These are phyloP conservation scores for Diorhabda elongata DNA, from an alignment of 1,140 invertebrate species.

Conservation along the genomic window DNA sequence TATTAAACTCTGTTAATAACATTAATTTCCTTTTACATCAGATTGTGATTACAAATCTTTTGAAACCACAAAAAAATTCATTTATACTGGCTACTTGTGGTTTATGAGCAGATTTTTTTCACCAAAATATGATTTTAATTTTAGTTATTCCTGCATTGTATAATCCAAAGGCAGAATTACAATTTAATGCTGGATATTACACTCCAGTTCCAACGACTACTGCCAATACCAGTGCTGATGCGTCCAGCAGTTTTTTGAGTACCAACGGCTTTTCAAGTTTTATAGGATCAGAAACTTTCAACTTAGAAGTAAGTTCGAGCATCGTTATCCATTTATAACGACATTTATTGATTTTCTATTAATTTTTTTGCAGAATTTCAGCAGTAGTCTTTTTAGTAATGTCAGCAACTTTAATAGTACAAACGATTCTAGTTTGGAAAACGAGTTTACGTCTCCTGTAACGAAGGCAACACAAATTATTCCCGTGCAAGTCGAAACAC, in stretches of 20 bases:
- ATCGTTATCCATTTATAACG: not conserved
- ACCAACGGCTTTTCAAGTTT: slow-evolving; percentile 48
- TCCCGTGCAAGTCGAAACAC: slow-evolving; percentile 23
- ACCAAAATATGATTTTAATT: not conserved
- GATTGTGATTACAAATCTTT: no score
- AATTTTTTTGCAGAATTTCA: slow-evolving; percentile 20
- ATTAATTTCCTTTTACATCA: no score
- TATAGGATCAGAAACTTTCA: slow-evolving; percentile 46
- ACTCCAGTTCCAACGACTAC: slow-evolving; percentile 34
- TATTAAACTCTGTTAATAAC: no score
- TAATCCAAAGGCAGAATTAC: slow-evolving; percentile 17
- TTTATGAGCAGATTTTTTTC: no score
- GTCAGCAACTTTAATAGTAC: not conserved
- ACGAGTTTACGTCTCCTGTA: slow-evolving; percentile 29
- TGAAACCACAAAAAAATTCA: no score
- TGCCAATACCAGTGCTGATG: slow-evolving; percentile 23
- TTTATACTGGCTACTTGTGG: no score
- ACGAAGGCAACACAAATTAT: slow-evolving; percentile 25
- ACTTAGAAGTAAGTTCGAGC: slow-evolving; percentile 43
- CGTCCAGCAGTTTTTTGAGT: slow-evolving; percentile 27
- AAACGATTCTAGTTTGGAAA: slow-evolving; percentile 3
- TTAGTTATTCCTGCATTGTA: slow-evolving; percentile 3
- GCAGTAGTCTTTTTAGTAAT: slow-evolving; percentile 3
- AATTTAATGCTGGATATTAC: slow-evolving; percentile 43
- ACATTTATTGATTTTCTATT: no score